Evolutionary conservation across 2,888 invertebrate genomes (phyloP), one percentile per base, ranked within the genome.

Genomic region (Drosophila infuscata): DNA sequence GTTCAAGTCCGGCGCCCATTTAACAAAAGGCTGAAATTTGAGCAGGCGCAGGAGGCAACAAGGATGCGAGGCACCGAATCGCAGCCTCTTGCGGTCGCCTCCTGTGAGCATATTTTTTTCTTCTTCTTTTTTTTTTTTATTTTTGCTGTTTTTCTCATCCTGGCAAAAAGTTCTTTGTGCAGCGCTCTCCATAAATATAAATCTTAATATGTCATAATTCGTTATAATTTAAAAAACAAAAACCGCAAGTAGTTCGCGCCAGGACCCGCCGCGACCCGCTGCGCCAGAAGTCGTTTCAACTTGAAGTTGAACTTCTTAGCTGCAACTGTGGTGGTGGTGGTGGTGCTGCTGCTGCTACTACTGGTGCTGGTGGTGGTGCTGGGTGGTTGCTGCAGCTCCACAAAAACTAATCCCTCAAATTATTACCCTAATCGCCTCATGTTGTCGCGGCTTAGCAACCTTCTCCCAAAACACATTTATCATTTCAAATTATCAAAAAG

Each of bases 181-280:
- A 25, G 54, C 35, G 52, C 46, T 33, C 48, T 35, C 35, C 51
- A 41, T 46, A 71, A 51, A 49, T 62, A 88, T 86, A 85, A 85
- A 89, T 87, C 90, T 81, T 82, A 88, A 89, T 89, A 85, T 88
- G 90, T 88, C 88, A 87, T 87, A 87, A 87, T 89, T 89, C 90
- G 86, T 74, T 79, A 85, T 88, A 89, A 89, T 88, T 86, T 74
- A 61, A 54, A 53, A n/a, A 52, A 35, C 29, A 12, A 41, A 32
- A 86, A 85, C 89, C 89, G 88, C 89, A 85, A 74, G 83, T 70
- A 74, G 79, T 81, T 83, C 84, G 67, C 85, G 68, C 68, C 74
- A 61, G 74, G 79, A 81, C 62, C 53, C 41, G 53, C 35, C 36
- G 49, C 56, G 56, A 72, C 76, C 79, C 88, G 79, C 84, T 76